Base-by-base conservation (phyloP, 2,888 invertebrate species). In the Drosophila conformis region DNA sequence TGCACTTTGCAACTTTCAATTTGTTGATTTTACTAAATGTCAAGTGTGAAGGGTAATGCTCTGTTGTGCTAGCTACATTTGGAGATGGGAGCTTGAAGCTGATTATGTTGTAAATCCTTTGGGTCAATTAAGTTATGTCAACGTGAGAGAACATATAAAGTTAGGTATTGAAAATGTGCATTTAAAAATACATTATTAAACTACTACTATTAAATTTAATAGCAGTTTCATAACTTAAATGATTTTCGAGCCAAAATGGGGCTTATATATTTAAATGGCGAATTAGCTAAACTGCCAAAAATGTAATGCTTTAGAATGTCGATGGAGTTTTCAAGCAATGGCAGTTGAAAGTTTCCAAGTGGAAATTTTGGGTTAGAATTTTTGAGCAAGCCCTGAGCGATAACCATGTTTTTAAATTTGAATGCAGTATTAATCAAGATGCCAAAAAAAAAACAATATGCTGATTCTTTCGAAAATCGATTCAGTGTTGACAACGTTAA, bases 41-140 rank as follows among this genome's bases (percentile, higher is more conserved):
- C 87, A 90, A 87, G 83, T 85, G 87, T 86, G 88, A 87, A 90
- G 87, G 88, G 70, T 70, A 51, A 51, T 63, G 25, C n/a, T 38
- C 11, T 25, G 60, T 36, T 54, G 27, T 38, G 52, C 8, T 27
- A 35, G 53, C 25, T 52, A 67, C 40, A 27, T 35, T 25, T 57
- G 56, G 15, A 36, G 29, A 29, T 56, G n/a, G 4, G 4, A 4
- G 29, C 5, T 51, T 11, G 10, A 4, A 49, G 21, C 13, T 46
- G 21, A 8, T 13, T 21, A 7, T 21, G 7, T 25, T 25, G 25
- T 25, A 46, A 46, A 4, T 46, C 8, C 25, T 15, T 25, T 46
- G 8, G 46, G 8, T 15, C 15, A 15, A 25, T 25, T 25, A 15
- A 15, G 21, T 46, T 25, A 46, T 15, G 15, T 8, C 25, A 46